Conservation (phyloP, 2,888 invertebrate genomes). For the Lycocerus yunnanus region DNA sequence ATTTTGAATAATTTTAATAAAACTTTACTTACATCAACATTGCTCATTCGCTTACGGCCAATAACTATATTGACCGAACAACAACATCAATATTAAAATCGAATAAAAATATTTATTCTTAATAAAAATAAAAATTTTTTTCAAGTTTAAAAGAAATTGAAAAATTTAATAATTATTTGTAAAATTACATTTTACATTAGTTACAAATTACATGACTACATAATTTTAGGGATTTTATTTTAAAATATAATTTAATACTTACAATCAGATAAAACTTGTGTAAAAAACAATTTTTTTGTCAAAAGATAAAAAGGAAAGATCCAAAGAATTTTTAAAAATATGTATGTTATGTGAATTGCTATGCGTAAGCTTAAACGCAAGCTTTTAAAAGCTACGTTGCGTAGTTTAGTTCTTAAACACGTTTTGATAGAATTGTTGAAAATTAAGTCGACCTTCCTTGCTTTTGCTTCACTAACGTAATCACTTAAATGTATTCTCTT, state of each 20-base stretch:
- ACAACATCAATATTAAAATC: no score
- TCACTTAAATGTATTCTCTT: neutral
- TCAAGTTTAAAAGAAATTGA: no score
- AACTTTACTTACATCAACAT: no score
- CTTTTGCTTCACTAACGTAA: constrained; percentile 8
- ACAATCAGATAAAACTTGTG: neutral
- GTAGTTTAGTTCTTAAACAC: constrained; percentile 24
- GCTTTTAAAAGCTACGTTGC: constrained; percentile 24
- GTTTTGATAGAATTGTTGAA: constrained; percentile 21
- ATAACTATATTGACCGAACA: no score
- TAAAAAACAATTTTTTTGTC: neutral
- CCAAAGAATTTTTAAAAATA: neutral
- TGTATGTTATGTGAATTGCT: constrained; percentile 7
- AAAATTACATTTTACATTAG: no score
- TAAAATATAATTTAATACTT: neutral
- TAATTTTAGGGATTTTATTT: neutral
- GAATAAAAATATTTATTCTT: no score
- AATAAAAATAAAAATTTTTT: no score
- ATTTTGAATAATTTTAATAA: no score
- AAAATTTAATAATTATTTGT: no score
- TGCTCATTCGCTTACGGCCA: no score
- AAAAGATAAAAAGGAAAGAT: neutral
- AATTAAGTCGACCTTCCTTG: constrained; percentile 19
- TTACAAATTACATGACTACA: no score
- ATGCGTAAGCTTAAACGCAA: constrained; percentile 19